A percentile compares a stretch with the other conserved stretches of the same genome.
These are phyloP conservation scores for Rhynchonema sp. DNA, from an alignment of 2,888 invertebrate genomes.

Conservation along the genomic window DNA sequence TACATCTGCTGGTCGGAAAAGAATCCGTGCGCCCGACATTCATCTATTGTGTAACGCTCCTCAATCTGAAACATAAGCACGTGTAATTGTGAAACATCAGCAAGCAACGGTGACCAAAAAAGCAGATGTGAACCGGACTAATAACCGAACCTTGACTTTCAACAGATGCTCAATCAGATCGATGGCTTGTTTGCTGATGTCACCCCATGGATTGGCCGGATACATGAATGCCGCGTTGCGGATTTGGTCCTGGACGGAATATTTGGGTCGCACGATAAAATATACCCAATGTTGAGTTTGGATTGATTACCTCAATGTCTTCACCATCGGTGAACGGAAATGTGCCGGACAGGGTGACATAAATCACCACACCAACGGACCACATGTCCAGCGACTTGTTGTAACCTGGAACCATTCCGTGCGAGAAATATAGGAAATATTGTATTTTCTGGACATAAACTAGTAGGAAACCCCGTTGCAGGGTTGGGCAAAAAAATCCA, in stretches of 20 bases:
- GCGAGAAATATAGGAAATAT: too few species aligned
- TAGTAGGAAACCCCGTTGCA: too few species aligned
- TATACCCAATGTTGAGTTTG: neutral
- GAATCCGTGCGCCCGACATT: neutral
- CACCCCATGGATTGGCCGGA: conserved; percentile 91
- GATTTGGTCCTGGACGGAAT: conserved; percentile 96
- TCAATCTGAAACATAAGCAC: too few species aligned
- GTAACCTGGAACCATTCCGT: conserved; percentile 55
- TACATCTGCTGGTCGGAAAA: neutral
- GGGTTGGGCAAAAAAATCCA: too few species aligned
- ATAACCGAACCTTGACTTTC: conserved; percentile 44
- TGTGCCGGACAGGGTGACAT: conserved; percentile 83
- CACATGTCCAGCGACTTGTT: conserved; percentile 98
- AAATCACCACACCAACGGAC: conserved; percentile 97
- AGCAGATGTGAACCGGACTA: too few species aligned
- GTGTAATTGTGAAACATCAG: too few species aligned
- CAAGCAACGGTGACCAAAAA: too few species aligned
- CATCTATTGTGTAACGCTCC: neutral
- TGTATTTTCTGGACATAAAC: too few species aligned
- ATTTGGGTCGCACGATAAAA: conserved; percentile 54
- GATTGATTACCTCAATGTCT: neutral
- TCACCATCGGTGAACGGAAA: conserved; percentile 94
- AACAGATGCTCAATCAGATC: conserved; percentile 89
- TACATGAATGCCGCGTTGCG: conserved; percentile 99
- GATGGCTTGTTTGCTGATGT: conserved; percentile 78